Conservation (phyloP, 2,113 vertebrate genomes). For the Caracal caracal region DNA sequence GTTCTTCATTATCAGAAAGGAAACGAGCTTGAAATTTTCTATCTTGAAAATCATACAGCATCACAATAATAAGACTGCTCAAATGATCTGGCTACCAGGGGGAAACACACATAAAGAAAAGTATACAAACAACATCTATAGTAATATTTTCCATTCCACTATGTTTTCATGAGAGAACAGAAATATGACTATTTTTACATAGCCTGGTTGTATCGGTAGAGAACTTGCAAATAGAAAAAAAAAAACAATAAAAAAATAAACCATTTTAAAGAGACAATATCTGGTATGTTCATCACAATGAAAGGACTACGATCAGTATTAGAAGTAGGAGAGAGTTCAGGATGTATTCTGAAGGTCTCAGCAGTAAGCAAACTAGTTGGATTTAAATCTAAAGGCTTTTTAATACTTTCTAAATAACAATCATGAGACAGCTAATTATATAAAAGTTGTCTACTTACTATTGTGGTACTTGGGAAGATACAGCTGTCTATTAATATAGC, state of each 20-base stretch:
- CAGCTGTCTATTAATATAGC: slow-evolving; percentile 91
- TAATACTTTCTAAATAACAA: slow-evolving; percentile 37
- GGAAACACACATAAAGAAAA: slow-evolving; percentile 56
- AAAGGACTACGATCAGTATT: neutral
- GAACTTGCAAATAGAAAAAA: slow-evolving; percentile 16
- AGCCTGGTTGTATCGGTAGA: neutral
- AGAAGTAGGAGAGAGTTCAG: neutral
- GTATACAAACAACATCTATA: neutral
- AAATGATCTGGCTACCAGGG: slow-evolving; percentile 88
- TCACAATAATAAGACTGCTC: slow-evolving; percentile 91
- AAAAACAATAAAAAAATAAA: neutral
- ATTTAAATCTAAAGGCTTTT: slow-evolving; percentile 42
- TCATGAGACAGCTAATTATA: slow-evolving; percentile 21
- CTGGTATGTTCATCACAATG: neutral
- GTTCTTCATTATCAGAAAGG: slow-evolving; percentile 69
- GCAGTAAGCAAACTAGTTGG: neutral
- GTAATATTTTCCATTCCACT: neutral
- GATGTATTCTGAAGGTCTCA: neutral
- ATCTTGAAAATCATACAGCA: slow-evolving; percentile 94
- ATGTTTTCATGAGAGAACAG: slow-evolving; percentile 33
- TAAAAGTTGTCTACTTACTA: slow-evolving; percentile 88
- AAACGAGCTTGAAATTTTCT: slow-evolving; percentile 90
- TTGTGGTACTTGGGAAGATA: slow-evolving; percentile 85
- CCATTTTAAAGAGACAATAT: neutral
- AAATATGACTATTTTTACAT: slow-evolving; percentile 27